Base-by-base conservation (phyloP, 2,888 invertebrate genomes). In the Crioceris asparagi region DNA sequence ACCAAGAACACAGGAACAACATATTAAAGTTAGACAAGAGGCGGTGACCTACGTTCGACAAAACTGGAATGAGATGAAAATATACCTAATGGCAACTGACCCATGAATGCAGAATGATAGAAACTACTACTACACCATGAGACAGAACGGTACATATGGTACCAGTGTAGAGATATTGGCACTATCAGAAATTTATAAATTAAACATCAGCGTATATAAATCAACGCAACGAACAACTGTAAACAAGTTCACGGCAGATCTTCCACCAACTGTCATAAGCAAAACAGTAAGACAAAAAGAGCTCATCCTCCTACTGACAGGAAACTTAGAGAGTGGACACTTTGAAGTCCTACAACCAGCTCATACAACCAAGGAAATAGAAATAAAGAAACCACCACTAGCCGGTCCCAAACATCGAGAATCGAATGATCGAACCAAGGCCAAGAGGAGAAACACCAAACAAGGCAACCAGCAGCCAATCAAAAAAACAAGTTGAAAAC, bases 71-170 rank as follows among this genome's bases (percentile, higher is more conserved):
- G 29, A 29, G 14, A 16, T 29, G 14, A 12, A 29, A n/a, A n/a
- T n/a, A n/a, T n/a, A n/a, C n/a, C n/a, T n/a, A n/a, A n/a, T n/a
- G n/a, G n/a, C n/a, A n/a, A 29, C 6, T 8, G 14, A 29, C 14
- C 29, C 29, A 29, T 29, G n/a, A n/a, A n/a, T n/a, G n/a, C n/a
- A n/a, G 14, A 12, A 29, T 8, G 29, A 5, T 8, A 29, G 29
- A 12, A 29, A 29, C 14, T 29, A 29, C 14, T 29, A 3, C 29
- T 29, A 29, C 29, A 29, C 6, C 6, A 29, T 29, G 29, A 29
- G 29, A 29, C 29, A 29, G 14, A 16, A 29, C 6, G 29, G 29
- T 8, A 29, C 29, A 29, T 29, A 12, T 29, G 29, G 29, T 8
- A 29, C 29, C 14, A 29, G 29, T 16, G n/a, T n/a, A n/a, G n/a